phyloP scores from a whole-genome alignment of 2,797 vertebrate genomes.

The Crenuchus spilurus region DNA sequence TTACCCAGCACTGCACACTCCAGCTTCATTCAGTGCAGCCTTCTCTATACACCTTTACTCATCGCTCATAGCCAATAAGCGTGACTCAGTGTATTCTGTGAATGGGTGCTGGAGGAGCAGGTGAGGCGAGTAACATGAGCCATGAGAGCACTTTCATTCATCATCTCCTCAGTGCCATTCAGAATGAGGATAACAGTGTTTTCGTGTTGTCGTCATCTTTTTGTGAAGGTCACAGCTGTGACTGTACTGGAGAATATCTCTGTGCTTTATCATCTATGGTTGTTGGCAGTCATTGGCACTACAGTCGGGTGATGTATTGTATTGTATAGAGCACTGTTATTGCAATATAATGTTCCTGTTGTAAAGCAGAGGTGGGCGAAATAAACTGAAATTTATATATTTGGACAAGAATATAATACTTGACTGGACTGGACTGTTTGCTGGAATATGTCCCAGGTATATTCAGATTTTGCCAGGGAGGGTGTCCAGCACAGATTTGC shows the following conservation, averaged over 20 bases:
- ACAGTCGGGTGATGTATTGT: too few relatives aligned
- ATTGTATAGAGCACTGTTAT: too few relatives aligned
- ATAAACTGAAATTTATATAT: too few relatives aligned
- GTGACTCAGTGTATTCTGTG: slow-evolving; percentile 1
- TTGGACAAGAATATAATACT: too few relatives aligned
- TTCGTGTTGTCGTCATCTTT: background rate
- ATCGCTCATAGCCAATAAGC: slow-evolving; percentile 6
- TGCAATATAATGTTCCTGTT: too few relatives aligned
- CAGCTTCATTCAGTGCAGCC: background rate
- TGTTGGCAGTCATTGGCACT: background rate
- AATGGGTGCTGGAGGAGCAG: slow-evolving; percentile 13
- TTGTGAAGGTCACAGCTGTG: background rate
- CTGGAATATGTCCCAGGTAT: too few relatives aligned
- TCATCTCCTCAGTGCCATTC: background rate
- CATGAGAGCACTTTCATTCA: slow-evolving; percentile 20
- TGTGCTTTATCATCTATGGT: background rate
- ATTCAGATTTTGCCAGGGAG: too few relatives aligned
- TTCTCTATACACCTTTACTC: slow-evolving; percentile 19
- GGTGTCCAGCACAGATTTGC: too few relatives aligned
- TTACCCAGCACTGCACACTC: background rate
- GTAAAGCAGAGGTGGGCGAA: too few relatives aligned
- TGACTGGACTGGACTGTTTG: too few relatives aligned
- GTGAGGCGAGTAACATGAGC: background rate
- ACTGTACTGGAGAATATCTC: background rate
- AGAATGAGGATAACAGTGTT: background rate